A percentile compares a stretch with the other conserved stretches of the same genome.
phyloP scores from a whole-genome alignment of 64 coral and sea anemone genomes.

The Astreopora myriophthalma region DNA sequence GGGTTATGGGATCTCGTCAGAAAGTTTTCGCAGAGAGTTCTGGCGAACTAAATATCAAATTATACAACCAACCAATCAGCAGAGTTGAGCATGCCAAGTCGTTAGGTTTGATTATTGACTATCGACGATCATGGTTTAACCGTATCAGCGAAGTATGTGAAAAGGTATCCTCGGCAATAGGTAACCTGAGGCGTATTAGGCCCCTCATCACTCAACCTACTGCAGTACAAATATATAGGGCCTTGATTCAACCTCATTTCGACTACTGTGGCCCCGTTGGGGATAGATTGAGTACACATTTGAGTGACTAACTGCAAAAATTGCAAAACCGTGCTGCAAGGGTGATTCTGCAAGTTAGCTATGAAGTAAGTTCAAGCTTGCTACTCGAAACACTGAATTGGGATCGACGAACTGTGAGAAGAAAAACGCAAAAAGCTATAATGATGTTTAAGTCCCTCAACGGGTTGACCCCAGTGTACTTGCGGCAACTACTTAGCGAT shows the following conservation, averaged over 20 bases:
- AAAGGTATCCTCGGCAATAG: not conserved
- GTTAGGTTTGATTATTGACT: no score
- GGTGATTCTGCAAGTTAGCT: not conserved
- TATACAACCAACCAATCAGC: not conserved
- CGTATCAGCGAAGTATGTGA: not conserved
- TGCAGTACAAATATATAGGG: not conserved
- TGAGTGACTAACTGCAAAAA: not conserved
- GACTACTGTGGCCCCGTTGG: not conserved
- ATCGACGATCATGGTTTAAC: not conserved
- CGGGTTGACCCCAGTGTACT: not conserved
- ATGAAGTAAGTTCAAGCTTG: not conserved
- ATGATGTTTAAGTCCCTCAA: conserved; percentile 50
- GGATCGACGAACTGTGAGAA: not conserved
- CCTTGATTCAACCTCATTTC: not conserved
- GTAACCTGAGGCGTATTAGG: not conserved
- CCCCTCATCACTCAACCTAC: not conserved
- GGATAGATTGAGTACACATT: not conserved
- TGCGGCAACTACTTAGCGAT: not conserved
- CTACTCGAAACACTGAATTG: conserved; percentile 27
- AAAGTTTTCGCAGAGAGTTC: not conserved
- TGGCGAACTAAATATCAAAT: not conserved
- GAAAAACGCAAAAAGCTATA: conserved; percentile 37
- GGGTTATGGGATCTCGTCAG: not conserved
- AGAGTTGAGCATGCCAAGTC: no score
- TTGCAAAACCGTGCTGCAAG: not conserved